These are phyloP conservation scores for Amblyjoppa proteus DNA, from an alignment of 2,888 invertebrate genomes.

Conservation along the genomic window DNA sequence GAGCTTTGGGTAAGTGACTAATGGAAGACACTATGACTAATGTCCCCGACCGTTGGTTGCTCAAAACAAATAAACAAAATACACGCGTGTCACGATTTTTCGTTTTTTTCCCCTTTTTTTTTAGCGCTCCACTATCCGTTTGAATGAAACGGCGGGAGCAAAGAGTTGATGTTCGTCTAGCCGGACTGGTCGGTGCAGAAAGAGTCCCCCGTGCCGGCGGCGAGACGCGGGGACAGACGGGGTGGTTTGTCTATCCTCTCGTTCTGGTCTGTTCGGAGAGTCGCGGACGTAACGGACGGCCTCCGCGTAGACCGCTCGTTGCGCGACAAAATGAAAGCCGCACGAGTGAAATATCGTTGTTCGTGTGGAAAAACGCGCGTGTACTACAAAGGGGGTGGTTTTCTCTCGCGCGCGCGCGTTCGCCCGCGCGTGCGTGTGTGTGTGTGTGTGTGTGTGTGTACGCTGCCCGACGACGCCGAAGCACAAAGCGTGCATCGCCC, in stretches of 20 bases:
- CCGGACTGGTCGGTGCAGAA: conserved; percentile 35
- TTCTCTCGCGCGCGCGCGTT: neutral
- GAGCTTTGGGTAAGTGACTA: conserved; percentile 26
- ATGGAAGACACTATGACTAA: neutral
- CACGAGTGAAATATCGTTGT: conserved; percentile 67
- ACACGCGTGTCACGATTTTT: neutral
- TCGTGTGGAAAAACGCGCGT: conserved; percentile 61
- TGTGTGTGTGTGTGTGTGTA: conserved; percentile 46
- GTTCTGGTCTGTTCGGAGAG: neutral
- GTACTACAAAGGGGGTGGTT: conserved; percentile 60
- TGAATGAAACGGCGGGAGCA: conserved; percentile 41
- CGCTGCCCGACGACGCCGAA: conserved; percentile 11
- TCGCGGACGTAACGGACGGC: conserved; percentile 24
- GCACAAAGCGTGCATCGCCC: conserved; percentile 61
- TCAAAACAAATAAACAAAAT: neutral
- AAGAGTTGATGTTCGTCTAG: conserved; percentile 46
- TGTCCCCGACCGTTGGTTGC: neutral
- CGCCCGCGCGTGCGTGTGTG: neutral
- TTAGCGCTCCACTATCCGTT: conserved; percentile 8
- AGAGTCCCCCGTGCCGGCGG: neutral
- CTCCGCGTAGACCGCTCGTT: conserved; percentile 39
- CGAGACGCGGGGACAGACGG: neutral
- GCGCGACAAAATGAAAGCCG: conserved; percentile 67
- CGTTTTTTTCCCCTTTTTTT: neutral
- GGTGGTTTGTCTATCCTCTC: conserved; percentile 25